phyloP scores from a whole-genome alignment of 2,888 invertebrate genomes.

The Drosophila parthenogenetica region DNA sequence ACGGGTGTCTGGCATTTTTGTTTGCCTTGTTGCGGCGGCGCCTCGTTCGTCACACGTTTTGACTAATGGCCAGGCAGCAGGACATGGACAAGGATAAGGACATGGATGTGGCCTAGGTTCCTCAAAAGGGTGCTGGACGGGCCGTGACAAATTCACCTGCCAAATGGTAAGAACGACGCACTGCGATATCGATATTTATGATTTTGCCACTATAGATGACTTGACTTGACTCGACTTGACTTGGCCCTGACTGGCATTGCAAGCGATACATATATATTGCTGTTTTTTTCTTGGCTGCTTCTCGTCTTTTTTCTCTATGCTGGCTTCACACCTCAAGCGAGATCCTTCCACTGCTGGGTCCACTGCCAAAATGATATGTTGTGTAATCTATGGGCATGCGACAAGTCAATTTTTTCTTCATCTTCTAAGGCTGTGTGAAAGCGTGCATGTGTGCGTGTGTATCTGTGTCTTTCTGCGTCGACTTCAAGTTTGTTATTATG shows the following conservation, averaged over 20 bases:
- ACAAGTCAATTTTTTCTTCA: constrained; percentile 71
- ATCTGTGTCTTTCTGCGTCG: constrained; percentile 20
- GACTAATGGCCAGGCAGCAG: constrained; percentile 64
- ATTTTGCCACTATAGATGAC: constrained; percentile 57
- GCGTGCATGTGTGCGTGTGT: neutral
- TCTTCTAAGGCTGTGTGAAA: neutral
- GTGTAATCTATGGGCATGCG: constrained; percentile 69
- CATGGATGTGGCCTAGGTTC: constrained; percentile 14
- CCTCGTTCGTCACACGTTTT: constrained; percentile 68
- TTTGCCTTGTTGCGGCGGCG: constrained; percentile 34
- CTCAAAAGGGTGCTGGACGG: constrained; percentile 18
- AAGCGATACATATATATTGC: constrained; percentile 1
- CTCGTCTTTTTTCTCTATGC: constrained; percentile 1
- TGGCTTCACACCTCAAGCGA: constrained; percentile 28
- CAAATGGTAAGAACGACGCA: constrained; percentile 29
- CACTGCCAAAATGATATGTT: constrained; percentile 57
- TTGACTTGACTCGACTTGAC: constrained; percentile 28
- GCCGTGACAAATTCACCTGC: constrained; percentile 75
- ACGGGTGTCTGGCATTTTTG: constrained; percentile 26
- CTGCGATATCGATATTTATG: constrained; percentile 71
- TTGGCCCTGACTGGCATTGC: constrained; percentile 5
- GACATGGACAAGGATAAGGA: constrained; percentile 6
- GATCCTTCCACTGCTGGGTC: constrained; percentile 33
- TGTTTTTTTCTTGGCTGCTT: constrained; percentile 14
- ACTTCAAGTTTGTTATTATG: constrained; percentile 72